Percentiles rank a stretch among this genome's conserved stretches.
phyloP scores from a whole-genome alignment of 2,888 invertebrate species.

The Nycteola revayana region DNA sequence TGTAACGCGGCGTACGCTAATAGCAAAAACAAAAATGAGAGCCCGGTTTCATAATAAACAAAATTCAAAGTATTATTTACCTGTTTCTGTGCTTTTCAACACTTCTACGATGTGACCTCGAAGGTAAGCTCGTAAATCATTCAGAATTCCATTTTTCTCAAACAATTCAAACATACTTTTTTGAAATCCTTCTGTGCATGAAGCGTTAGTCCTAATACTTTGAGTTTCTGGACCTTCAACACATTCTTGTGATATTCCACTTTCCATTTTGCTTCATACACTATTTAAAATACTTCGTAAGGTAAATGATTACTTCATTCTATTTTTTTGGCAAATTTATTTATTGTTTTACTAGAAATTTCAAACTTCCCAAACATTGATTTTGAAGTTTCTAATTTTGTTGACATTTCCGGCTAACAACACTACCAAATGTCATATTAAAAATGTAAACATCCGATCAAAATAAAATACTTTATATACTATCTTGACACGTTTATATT shows the following conservation, averaged over 20 bases:
- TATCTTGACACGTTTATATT: too few relatives aligned
- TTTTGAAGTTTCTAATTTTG: slow-evolving; percentile 47
- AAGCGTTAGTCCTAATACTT: slow-evolving; percentile 37
- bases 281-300: slow-evolving; percentile 9
- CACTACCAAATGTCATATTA: too few relatives aligned
- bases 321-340: slow-evolving; percentile 31
- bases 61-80: too few relatives aligned
- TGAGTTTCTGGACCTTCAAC: slow-evolving; percentile 25
- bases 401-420: slow-evolving; percentile 55
- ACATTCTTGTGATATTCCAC: slow-evolving; percentile 21
- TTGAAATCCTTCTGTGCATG: slow-evolving; percentile 81
- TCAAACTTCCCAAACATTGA: slow-evolving; percentile 65
- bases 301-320: slow-evolving; percentile 23
- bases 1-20: too few relatives aligned
- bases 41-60: too few relatives aligned
- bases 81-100: slow-evolving; percentile 72
- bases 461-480: too few relatives aligned
- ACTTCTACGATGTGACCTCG: slow-evolving; percentile 82
- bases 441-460: too few relatives aligned
- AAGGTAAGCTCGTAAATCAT: slow-evolving; percentile 81
- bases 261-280: slow-evolving; percentile 48
- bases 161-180: slow-evolving; percentile 80
- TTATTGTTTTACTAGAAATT: slow-evolving; percentile 50
- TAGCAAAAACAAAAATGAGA: too few relatives aligned
- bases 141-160: slow-evolving; percentile 82